Base-by-base conservation (phyloP, 2,113 vertebrate genomes). In the Pelvicachromis taeniatus region DNA sequence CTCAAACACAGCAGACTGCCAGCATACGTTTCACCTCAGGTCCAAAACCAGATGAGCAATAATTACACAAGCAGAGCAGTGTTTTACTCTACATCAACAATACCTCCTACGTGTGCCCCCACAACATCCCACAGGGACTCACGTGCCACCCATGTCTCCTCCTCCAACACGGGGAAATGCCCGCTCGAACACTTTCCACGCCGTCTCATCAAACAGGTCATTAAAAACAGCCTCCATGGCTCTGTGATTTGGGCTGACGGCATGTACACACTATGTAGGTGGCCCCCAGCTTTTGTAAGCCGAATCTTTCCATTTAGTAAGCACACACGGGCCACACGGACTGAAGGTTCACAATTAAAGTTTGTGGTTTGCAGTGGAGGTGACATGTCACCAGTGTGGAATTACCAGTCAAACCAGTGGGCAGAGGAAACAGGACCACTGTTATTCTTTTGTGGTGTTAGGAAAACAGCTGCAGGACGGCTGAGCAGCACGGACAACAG, bases 161-260 rank as follows among this genome's bases (percentile, higher is more conserved):
- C 78, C 89, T 79, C 42, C 65, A 13, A 55, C 53, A 35, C 19
- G 50, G 82, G 84, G 70, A 89, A 92, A 78, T 31, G 63, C 77
- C 65, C 38, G 11, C 85, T 85, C 82, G 45, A 77, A 89, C 80
- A 87, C 82, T 93, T 94, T 94, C 87, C 88, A 85, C 80, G 85
- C 83, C 2, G 75, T 85, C 85, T 89, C 92, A 90, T 91, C 89
- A 93, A 65, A 81, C 70, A 81, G 85, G 70, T 93, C 87, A 93
- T 93, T 93, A 92, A 88, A 93, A 93, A 45, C 93, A 93, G 87
- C 59, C 79, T 78, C 78, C 31, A 70, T 31, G 58, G 79, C 75
- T 73, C 26, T 52, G 52, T 56, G 84, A 78, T 81, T 86, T 68
- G 54, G 80, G 65, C 82, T 63, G 56, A 84, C 21, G 79, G 82